Base-by-base conservation (phyloP, 2,888 invertebrate species). In the Tromatobia lineatoria region DNA sequence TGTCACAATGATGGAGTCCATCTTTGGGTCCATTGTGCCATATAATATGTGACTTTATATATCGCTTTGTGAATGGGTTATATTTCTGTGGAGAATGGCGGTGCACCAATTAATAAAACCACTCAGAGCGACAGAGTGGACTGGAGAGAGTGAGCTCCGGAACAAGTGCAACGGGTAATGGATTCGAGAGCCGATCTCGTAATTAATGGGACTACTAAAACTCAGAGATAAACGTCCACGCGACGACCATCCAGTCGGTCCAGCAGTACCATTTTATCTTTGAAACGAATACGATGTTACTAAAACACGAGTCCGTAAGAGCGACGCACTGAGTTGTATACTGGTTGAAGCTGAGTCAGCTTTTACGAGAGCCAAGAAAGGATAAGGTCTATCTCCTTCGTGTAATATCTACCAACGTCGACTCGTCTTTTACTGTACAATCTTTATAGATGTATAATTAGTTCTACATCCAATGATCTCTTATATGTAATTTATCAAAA, bases 231-330 rank as follows among this genome's bases (percentile, higher is more conserved):
- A 61, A 61, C 61, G 61, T 61, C 61, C 61, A 61, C 29, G 38
- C 34, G 61, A 61, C 61, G 61, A 20, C n/a, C 61, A 61, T 61
- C 61, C 61, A 61, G 61, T 38, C 38, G 61, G 34, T 29, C 61
- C 61, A n/a, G 61, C 61, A 61, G 61, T 61, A 61, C 38, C 34
- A 61, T 61, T 61, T 61, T 61, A 61, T 61, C 61, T 61, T 61
- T 61, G 34, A 18, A 61, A 34, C 61, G 61, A 61, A 61, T 61
- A 61, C 61, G 61, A 61, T 38, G 61, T 61, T 61, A 61, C 59
- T 61, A 61, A 61, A 61, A 61, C 3, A 18, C 3, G 29, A 34
- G 61, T 34, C 18, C 25, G 57, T 13, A 57, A 18, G 18, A 61
- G 34, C 61, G 61, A 10, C 8, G 34, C 38, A 61, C 29, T 10